Evolutionary conservation across 2,888 invertebrate genomes (phyloP), one percentile per base, ranked within the genome.

Genomic region (Abrostola tripartita): DNA sequence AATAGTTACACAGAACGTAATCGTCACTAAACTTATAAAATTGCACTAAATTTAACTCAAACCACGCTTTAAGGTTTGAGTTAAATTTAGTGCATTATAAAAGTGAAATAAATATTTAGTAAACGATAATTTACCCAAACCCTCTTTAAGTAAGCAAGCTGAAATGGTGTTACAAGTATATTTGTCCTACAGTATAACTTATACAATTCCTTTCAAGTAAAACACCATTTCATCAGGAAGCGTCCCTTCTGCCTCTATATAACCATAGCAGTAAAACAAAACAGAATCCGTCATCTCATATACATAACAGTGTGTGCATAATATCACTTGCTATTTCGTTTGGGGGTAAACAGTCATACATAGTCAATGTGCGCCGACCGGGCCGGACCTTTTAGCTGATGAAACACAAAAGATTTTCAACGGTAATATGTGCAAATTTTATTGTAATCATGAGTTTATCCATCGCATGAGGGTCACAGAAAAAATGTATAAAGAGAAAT

Each of bases 311-410:
- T 9, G 56, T 56, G 58, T 53, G 57, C 62, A 72, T 74, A 70
- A 74, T 70, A 74, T 79, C 72, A 63, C 62, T 36, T 52, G 59
- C 65, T 77, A 78, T 78, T 70, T 72, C 70, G 69, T 76, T 71
- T 64, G 66, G 72, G 74, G 73, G 76, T 81, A 60, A 71, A 69
- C 61, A 72, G 76, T 85, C 90, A 91, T 91, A 85, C 91, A 91
- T 91, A 91, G 90, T 90, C 91, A 90, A 90, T 90, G 87, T 70
- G 74, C 24, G 24, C 76, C 67, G 80, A 79, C 79, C 24, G 24
- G 76, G 73, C 80, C 68, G 84, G 85, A 84, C 88, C 89, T 89
- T 87, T 90, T 90, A 89, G 87, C 85, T 88, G 88, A 90, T 90
- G 88, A 89, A 81, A 77, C 68, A 75, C 79, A 85, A 71, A 79